These are phyloP conservation scores for Pyrrhia umbra DNA, from an alignment of 2,888 invertebrate genomes.

Conservation along the genomic window DNA sequence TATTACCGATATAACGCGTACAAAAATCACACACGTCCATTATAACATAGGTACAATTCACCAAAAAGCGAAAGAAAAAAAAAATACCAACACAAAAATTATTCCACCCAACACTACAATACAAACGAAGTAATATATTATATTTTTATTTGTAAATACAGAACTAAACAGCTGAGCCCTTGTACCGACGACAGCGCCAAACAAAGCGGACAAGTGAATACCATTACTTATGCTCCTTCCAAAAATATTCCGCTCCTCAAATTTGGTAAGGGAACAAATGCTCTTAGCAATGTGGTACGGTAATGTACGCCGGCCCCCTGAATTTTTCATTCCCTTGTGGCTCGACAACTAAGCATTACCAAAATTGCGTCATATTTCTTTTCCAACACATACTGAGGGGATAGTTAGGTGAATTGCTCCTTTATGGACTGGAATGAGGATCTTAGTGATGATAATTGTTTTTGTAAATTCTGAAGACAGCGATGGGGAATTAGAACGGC, in stretches of 20 bases:
- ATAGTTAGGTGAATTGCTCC: constrained; percentile 84
- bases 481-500: constrained; percentile 1
- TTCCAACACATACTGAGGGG: constrained; percentile 80
- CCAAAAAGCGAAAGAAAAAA: constrained; percentile 1
- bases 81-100: constrained; percentile 15
- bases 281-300: constrained; percentile 85
- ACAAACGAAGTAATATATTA: constrained; percentile 21
- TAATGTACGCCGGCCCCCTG: constrained; percentile 88
- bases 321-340: constrained; percentile 90
- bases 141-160: constrained; percentile 56
- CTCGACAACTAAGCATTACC: constrained; percentile 90
- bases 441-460: constrained; percentile 69
- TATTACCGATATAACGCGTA: not conserved
- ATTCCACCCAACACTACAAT: constrained; percentile 19
- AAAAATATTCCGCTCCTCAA: constrained; percentile 82
- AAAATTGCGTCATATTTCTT: constrained; percentile 90
- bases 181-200: constrained; percentile 57
- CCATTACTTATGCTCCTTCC: constrained; percentile 73
- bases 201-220: constrained; percentile 63
- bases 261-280: constrained; percentile 83
- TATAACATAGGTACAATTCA: not conserved
- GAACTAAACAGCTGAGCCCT: constrained; percentile 64
- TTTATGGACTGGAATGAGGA: constrained; percentile 72
- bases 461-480: constrained; percentile 39
- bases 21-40: not conserved